Conservation (phyloP, 2,797 vertebrate genomes). For the Pristis pectinata region DNA sequence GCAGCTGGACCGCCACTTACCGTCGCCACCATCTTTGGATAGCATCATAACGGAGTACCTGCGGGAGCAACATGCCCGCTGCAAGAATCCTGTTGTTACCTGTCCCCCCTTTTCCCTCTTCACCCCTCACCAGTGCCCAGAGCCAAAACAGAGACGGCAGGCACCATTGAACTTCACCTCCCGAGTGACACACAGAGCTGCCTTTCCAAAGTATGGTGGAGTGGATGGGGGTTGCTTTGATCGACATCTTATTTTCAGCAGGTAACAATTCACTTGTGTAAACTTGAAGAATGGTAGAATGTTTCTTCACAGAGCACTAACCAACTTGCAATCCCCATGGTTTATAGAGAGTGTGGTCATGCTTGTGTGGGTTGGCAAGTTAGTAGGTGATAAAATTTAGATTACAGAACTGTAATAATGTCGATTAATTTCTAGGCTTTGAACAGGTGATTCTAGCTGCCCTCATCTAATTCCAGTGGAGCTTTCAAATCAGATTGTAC, state of each 20-base stretch:
- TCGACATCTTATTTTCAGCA: constrained; percentile 97
- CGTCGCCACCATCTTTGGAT: constrained; percentile 91
- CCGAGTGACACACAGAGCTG: constrained; percentile 81
- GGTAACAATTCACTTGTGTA: constrained; percentile 58
- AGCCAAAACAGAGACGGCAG: constrained; percentile 97
- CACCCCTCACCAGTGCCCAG: constrained; percentile 96
- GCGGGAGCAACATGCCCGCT: constrained; percentile 95
- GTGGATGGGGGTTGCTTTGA: constrained; percentile 98
- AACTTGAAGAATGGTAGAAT: neutral
- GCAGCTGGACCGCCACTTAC: constrained; percentile 90
- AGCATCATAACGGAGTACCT: constrained; percentile 98
- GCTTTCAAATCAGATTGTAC: neutral
- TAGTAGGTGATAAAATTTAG: neutral
- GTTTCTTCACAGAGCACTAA: neutral
- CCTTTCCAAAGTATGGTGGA: constrained; percentile 95
- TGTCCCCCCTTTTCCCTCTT: constrained; percentile 98
- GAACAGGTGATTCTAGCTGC: neutral
- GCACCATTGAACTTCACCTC: constrained; percentile 95
- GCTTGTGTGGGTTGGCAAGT: neutral
- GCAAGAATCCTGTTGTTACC: constrained; percentile 97
- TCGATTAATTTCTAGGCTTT: too few relatives aligned
- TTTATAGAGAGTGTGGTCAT: neutral
- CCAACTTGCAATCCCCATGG: neutral
- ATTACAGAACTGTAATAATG: neutral
- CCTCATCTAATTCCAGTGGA: neutral